Evolutionary conservation across 2,888 invertebrate species (phyloP).

Genomic region (Drosophila maculinotata): DNA sequence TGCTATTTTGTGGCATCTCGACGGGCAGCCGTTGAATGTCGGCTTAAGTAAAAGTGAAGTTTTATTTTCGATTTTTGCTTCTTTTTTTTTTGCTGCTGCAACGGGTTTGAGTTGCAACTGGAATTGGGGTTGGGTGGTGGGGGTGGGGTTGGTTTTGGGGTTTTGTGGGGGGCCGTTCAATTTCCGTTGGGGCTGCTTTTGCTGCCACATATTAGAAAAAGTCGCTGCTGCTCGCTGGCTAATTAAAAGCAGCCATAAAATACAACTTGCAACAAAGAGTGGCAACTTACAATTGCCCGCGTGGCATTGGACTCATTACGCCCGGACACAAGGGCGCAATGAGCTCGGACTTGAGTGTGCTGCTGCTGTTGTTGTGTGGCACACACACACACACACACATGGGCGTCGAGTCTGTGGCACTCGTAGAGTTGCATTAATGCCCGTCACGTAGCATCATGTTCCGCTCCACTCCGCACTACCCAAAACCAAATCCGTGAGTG

Average conservation of each 20-base stretch:
- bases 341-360: conserved; percentile 19
- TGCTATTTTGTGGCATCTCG: conserved; percentile 27
- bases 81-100: background rate
- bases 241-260: conserved; percentile 37
- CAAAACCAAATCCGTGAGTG: conserved; percentile 37
- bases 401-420: too few relatives aligned
- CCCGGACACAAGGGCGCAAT: conserved; percentile 45
- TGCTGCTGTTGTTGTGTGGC: conserved; percentile 1
- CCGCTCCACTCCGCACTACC: conserved; percentile 23
- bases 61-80: conserved; percentile 12
- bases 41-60: conserved; percentile 19
- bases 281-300: conserved; percentile 22
- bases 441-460: conserved; percentile 63
- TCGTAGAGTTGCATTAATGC: conserved; percentile 69
- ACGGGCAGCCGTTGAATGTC: conserved; percentile 1
- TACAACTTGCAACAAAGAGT: conserved; percentile 42
- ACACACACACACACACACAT: background rate
- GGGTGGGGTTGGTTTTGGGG: background rate
- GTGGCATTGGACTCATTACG: conserved; percentile 72
- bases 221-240: conserved; percentile 5
- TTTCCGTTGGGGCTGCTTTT: conserved; percentile 17
- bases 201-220: conserved; percentile 3
- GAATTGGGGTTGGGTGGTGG: too few relatives aligned
- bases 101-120: background rate
- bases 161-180: background rate